These are phyloP conservation scores for Pollenia amentaria DNA, from an alignment of 2,888 invertebrate genomes.

Conservation along the genomic window DNA sequence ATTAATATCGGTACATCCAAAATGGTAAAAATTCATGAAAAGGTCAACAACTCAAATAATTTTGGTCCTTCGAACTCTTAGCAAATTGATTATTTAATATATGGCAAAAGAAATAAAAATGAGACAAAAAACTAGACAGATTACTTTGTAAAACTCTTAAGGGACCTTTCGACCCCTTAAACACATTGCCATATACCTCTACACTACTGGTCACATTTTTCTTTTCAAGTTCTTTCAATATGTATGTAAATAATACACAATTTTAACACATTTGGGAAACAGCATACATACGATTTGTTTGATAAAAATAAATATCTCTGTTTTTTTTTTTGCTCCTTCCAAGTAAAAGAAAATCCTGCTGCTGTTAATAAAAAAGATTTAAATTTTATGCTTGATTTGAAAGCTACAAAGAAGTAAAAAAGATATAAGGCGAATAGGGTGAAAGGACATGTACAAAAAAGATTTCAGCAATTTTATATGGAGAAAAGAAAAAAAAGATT, in stretches of 20 bases:
- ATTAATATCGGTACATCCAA: too few relatives aligned
- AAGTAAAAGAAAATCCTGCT: neutral
- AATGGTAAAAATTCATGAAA: too few relatives aligned
- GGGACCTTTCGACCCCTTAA: too few relatives aligned
- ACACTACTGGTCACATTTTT: too few relatives aligned
- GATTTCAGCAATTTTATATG: constrained; percentile 57
- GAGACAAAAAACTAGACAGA: too few relatives aligned
- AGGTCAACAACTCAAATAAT: too few relatives aligned
- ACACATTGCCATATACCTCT: too few relatives aligned
- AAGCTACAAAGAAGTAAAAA: neutral
- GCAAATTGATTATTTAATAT: neutral
- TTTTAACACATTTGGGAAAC: constrained; percentile 54
- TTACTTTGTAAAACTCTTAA: too few relatives aligned
- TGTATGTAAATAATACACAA: constrained; percentile 40
- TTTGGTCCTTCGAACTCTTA: neutral
- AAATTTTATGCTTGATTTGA: constrained; percentile 62
- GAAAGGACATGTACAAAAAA: constrained; percentile 43
- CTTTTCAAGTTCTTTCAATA: neutral
- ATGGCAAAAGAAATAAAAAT: too few relatives aligned
- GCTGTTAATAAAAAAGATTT: constrained; percentile 32
- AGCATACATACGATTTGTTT: constrained; percentile 55
- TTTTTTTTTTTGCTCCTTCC: constrained; percentile 9
- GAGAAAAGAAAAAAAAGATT: constrained; percentile 35
- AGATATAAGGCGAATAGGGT: constrained; percentile 30
- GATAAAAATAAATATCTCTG: constrained; percentile 9